These are phyloP conservation scores for Lagria hirta DNA, from an alignment of 2,888 invertebrate species.

Conservation along the genomic window DNA sequence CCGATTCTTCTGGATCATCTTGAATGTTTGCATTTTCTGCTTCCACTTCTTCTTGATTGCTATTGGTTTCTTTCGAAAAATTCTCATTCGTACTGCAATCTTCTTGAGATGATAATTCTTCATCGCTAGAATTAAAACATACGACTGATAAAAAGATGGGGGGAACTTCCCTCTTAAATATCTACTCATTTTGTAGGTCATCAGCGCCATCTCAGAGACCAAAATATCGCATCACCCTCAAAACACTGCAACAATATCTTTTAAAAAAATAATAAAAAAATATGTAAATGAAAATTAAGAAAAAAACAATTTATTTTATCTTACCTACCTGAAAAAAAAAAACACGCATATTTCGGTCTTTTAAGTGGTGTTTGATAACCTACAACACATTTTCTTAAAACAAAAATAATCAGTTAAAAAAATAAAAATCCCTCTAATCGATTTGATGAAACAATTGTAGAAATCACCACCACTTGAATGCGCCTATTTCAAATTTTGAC, in stretches of 20 bases:
- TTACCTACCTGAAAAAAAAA: not conserved
- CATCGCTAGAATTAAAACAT: conserved; percentile 36
- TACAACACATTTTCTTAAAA: conserved; percentile 24
- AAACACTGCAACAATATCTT: conserved; percentile 22
- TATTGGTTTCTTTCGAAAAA: too few species aligned
- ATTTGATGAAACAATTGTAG: too few species aligned
- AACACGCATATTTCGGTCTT: conserved; percentile 48
- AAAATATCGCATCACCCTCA: conserved; percentile 43
- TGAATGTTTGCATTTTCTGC: conserved; percentile 7
- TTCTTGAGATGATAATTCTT: too few species aligned
- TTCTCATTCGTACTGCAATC: too few species aligned
- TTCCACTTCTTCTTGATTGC: not conserved
- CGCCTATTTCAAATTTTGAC: too few species aligned
- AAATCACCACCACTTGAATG: too few species aligned
- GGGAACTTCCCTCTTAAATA: conserved; percentile 19
- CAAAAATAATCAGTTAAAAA: too few species aligned
- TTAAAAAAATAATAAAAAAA: conserved; percentile 6
- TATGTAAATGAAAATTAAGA: conserved; percentile 1
- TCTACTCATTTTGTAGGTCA: conserved; percentile 38
- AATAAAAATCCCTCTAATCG: too few species aligned
- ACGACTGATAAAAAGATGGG: conserved; percentile 26
- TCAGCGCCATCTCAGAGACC: conserved; percentile 52
- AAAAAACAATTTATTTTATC: too few species aligned
- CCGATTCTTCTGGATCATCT: not conserved
- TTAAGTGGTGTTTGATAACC: conserved; percentile 49